Conservation (phyloP, 2,797 vertebrate genomes). For the Lerista edwardsae region DNA sequence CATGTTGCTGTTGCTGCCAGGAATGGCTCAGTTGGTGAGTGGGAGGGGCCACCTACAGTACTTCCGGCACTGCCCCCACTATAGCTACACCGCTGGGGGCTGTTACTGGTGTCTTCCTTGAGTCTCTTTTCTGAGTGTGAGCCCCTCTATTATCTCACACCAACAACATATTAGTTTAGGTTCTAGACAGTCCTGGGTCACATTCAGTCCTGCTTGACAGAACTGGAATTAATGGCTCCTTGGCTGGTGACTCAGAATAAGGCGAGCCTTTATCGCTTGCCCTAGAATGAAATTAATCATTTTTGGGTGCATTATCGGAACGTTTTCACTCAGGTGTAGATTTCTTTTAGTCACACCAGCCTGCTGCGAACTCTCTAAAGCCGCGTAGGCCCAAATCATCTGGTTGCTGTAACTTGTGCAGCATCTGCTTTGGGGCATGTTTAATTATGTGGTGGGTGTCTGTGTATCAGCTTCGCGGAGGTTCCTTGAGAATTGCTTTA, state of each 20-base stretch:
- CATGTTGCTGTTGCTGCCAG: too few species aligned
- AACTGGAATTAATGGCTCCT: background rate
- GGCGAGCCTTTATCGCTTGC: background rate
- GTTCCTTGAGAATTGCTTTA: conserved; percentile 69
- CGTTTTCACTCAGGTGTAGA: conserved; percentile 34
- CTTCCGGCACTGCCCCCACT: too few species aligned
- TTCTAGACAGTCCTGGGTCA: background rate
- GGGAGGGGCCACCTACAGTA: too few species aligned
- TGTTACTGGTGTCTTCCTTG: too few species aligned
- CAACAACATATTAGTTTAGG: too few species aligned
- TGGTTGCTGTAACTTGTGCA: conserved; percentile 54
- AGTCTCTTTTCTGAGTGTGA: too few species aligned
- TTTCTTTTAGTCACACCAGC: conserved; percentile 45
- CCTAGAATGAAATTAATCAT: conserved; percentile 39
- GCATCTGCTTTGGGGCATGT: conserved; percentile 64
- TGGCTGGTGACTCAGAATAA: background rate
- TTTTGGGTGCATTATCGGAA: conserved; percentile 33
- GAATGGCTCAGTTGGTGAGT: too few species aligned
- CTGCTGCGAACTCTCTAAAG: conserved; percentile 54
- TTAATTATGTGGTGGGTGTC: conserved; percentile 64
- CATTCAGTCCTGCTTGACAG: background rate
- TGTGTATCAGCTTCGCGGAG: conserved; percentile 60
- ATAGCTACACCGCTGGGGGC: too few species aligned
- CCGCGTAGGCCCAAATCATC: conserved; percentile 61
- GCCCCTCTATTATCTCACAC: too few species aligned